Evolutionary conservation across 37 sponge, comb jelly and placozoan genomes (phyloP).

Genomic region (Cliona cf. orientalis): DNA sequence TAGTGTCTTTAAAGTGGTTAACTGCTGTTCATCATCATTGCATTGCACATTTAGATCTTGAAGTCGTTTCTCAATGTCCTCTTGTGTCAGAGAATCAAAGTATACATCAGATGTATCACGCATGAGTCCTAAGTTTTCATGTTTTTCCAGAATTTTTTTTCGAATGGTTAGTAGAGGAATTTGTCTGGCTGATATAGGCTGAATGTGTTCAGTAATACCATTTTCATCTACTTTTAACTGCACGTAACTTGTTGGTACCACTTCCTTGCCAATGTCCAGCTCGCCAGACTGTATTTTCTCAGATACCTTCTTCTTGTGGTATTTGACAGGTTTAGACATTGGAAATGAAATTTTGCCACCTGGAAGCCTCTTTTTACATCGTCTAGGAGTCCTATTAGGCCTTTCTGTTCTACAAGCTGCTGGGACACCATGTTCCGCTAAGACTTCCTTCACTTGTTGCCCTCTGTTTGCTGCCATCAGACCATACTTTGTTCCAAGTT

Average conservation of each 20-base stretch:
- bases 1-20: neutral
- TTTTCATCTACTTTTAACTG: neutral
- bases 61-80: neutral
- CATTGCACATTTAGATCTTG: neutral
- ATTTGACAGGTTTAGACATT: conserved; percentile 8
- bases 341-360: conserved; percentile 18
- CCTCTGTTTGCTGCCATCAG: conserved; percentile 13
- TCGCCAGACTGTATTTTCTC: conserved; percentile 6
- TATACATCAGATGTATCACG: conserved; percentile 7
- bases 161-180: conserved; percentile 12
- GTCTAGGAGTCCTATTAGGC: neutral
- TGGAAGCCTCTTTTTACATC: neutral
- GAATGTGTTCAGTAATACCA: neutral
- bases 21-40: neutral
- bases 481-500: conserved; percentile 24
- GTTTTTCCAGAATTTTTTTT: conserved; percentile 13
- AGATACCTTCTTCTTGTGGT: conserved; percentile 5
- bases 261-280: conserved; percentile 20
- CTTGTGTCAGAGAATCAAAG: conserved; percentile 2
- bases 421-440: conserved; percentile 12
- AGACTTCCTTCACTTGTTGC: conserved; percentile 16
- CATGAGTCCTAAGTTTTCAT: conserved; percentile 19
- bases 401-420: neutral
- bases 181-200: conserved; percentile 1
- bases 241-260: conserved; percentile 6